These are phyloP conservation scores for Neria commutata DNA, from an alignment of 2,888 invertebrate genomes.

Conservation along the genomic window DNA sequence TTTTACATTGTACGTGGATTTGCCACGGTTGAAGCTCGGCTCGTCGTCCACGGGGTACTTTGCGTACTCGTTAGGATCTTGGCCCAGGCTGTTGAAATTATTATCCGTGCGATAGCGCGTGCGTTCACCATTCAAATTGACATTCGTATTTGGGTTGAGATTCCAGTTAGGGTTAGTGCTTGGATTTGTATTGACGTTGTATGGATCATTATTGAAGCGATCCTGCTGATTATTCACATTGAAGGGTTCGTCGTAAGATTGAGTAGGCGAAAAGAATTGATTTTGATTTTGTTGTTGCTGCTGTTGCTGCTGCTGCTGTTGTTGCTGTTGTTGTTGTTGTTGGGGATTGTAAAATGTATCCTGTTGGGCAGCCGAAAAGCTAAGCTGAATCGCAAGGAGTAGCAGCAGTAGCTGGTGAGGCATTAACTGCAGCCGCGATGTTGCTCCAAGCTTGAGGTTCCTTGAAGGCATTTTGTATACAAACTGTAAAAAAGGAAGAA, in stretches of 20 bases:
- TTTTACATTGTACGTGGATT: slow-evolving; percentile 50
- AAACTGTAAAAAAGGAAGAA: no score
- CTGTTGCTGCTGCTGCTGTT: slow-evolving; percentile 1
- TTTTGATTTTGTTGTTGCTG: slow-evolving; percentile 14
- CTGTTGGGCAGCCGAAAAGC: slow-evolving; percentile 14
- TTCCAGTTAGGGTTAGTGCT: neutral
- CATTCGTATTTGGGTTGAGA: slow-evolving; percentile 18
- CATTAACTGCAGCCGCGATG: neutral
- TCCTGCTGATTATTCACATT: slow-evolving; percentile 23
- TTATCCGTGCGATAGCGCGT: slow-evolving; percentile 41
- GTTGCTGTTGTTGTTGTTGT: slow-evolving; percentile 12
- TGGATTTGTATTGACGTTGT: slow-evolving; percentile 18
- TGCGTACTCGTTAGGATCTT: slow-evolving; percentile 38
- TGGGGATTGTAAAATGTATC: slow-evolving; percentile 14
- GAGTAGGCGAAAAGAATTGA: no score
- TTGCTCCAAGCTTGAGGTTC: neutral
- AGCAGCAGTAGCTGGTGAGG: no score
- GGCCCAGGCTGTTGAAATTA: slow-evolving; percentile 43
- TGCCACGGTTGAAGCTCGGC: slow-evolving; percentile 44
- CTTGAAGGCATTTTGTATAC: neutral
- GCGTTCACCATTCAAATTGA: slow-evolving; percentile 30
- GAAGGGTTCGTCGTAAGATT: slow-evolving; percentile 9
- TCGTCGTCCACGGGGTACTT: slow-evolving; percentile 44
- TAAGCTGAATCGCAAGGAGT: no score
- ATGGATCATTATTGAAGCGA: slow-evolving; percentile 29